Percentiles rank a stretch among this genome's conserved stretches.
Evolutionary conservation across 2,888 invertebrate genomes (phyloP).

Genomic region (Conops quadrifasciatus): DNA sequence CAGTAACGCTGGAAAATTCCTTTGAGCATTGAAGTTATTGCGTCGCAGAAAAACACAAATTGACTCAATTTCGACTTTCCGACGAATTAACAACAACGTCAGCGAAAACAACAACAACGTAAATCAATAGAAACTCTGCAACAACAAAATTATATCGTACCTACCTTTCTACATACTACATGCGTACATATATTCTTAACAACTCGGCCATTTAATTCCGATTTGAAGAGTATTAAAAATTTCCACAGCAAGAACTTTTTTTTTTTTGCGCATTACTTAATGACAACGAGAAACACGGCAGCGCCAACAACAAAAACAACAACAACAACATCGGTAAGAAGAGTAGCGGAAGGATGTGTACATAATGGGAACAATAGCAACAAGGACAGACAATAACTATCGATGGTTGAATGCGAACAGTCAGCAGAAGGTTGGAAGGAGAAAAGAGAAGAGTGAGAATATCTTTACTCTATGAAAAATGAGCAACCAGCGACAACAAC

Average conservation of each 20-base stretch:
- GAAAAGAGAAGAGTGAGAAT: not conserved
- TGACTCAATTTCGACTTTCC: too few species aligned
- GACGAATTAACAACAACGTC: too few species aligned
- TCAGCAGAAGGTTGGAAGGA: not conserved
- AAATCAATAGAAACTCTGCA: too few species aligned
- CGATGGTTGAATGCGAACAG: not conserved
- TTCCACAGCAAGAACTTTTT: not conserved
- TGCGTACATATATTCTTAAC: not conserved
- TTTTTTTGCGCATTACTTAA: not conserved
- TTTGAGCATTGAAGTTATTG: too few species aligned
- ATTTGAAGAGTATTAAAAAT: not conserved
- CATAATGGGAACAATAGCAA: not conserved
- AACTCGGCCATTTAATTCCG: not conserved
- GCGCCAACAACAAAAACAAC: constrained; percentile 3
- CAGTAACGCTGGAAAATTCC: too few species aligned
- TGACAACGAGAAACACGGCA: not conserved
- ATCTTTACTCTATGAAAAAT: not conserved
- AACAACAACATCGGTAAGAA: not conserved
- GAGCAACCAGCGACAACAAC: not conserved
- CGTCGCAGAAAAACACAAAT: too few species aligned
- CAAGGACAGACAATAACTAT: not conserved
- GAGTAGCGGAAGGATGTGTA: not conserved
- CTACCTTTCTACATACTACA: too few species aligned
- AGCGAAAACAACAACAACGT: too few species aligned
- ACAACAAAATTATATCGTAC: too few species aligned